Evolutionary conservation across 2,113 vertebrate species (phyloP).

Genomic region (Hippocampus barbouri): DNA sequence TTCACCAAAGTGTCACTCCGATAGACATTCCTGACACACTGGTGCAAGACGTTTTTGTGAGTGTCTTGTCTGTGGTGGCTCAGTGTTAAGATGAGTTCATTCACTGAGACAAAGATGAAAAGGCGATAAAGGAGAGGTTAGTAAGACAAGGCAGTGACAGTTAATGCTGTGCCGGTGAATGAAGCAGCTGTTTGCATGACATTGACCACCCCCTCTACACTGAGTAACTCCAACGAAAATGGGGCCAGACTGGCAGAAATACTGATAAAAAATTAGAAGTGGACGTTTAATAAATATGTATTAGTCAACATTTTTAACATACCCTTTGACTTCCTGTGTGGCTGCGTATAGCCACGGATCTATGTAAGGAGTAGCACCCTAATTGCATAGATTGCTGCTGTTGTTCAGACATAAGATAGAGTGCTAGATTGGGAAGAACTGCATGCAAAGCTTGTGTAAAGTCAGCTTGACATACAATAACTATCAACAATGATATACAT

Average conservation of each 20-base stretch:
- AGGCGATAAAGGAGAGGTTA: slow-evolving; percentile 35
- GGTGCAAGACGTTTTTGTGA: slow-evolving; percentile 48
- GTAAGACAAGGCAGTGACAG: slow-evolving; percentile 61
- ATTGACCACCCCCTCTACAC: slow-evolving; percentile 67
- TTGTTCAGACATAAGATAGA: slow-evolving; percentile 41
- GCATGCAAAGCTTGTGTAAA: too few species aligned
- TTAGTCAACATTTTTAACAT: not conserved
- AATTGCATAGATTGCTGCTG: slow-evolving; percentile 75
- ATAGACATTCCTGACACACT: slow-evolving; percentile 40
- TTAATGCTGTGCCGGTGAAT: slow-evolving; percentile 60
- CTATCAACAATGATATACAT: too few species aligned
- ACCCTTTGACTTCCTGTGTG: slow-evolving; percentile 29
- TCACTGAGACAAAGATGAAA: slow-evolving; percentile 38
- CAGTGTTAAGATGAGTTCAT: slow-evolving; percentile 31
- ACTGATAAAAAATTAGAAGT: slow-evolving; percentile 36
- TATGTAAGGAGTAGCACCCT: slow-evolving; percentile 66
- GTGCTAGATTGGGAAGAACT: slow-evolving; percentile 40
- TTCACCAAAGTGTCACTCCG: slow-evolving; percentile 34
- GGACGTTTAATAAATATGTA: slow-evolving; percentile 3
- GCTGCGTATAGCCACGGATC: slow-evolving; percentile 60
- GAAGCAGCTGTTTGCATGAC: slow-evolving; percentile 63
- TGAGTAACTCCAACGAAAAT: slow-evolving; percentile 69
- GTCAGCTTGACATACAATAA: not conserved
- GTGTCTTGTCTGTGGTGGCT: slow-evolving; percentile 38
- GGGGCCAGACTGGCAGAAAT: slow-evolving; percentile 59